These are phyloP conservation scores for Drosophila bocki DNA, from an alignment of 1,140 invertebrate genomes.

Conservation along the genomic window DNA sequence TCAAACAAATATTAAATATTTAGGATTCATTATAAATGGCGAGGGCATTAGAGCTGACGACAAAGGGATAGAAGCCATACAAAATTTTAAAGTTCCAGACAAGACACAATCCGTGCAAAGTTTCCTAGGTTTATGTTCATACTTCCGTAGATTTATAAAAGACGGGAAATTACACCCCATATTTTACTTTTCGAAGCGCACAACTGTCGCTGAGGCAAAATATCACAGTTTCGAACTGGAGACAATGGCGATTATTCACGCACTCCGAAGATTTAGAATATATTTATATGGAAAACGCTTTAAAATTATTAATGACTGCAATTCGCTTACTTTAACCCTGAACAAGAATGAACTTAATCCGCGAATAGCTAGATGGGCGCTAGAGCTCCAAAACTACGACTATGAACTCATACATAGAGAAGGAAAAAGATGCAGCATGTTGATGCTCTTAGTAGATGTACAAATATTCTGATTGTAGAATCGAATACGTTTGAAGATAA, in stretches of 20 bases:
- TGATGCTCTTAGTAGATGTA: too few species aligned
- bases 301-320: not conserved
- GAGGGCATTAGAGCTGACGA: constrained; percentile 2
- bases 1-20: constrained; percentile 1
- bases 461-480: too few species aligned
- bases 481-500: too few species aligned
- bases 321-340: not conserved
- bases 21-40: constrained; percentile 1
- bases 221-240: too few species aligned
- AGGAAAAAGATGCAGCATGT: too few species aligned
- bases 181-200: constrained; percentile 2
- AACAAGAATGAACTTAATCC: not conserved
- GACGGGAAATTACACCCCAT: not conserved
- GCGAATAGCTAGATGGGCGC: not conserved
- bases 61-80: not conserved
- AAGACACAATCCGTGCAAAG: not conserved
- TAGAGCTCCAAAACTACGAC: not conserved
- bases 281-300: not conserved
- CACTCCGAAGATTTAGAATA: too few species aligned
- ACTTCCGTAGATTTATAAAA: not conserved
- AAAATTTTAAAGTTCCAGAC: not conserved
- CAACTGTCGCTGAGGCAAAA: not conserved
- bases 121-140: constrained; percentile 2
- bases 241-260: too few species aligned
- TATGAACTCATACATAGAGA: too few species aligned